Conservation (phyloP, 2,113 vertebrate genomes). For the Sinocyclocheilus maitianheensis region DNA sequence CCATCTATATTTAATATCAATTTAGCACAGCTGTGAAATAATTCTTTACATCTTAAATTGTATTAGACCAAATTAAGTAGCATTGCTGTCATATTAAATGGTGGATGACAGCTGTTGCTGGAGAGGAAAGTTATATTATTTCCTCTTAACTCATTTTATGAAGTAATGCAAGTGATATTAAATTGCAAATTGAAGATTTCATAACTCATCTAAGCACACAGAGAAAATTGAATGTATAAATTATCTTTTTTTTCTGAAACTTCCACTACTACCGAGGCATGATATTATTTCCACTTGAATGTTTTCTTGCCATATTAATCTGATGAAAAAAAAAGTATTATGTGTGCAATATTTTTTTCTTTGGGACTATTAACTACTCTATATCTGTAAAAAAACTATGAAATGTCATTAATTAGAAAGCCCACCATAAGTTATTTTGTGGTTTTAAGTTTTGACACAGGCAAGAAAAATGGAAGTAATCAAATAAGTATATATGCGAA, state of each 20-base stretch:
- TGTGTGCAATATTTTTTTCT: not conserved
- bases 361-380: not conserved
- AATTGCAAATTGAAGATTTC: slow-evolving; percentile 2
- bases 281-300: not conserved
- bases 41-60: not conserved
- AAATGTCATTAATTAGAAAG: not conserved
- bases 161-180: not conserved
- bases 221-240: not conserved
- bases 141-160: not conserved
- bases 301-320: not conserved
- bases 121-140: not conserved
- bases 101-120: not conserved
- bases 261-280: not conserved
- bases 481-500: not conserved
- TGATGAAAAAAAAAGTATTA: not conserved
- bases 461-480: not conserved
- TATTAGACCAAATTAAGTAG: not conserved
- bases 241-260: not conserved
- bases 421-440: not conserved
- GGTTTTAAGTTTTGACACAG: not conserved
- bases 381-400: not conserved
- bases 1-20: not conserved
- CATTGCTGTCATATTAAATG: not conserved
- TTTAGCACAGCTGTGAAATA: not conserved
- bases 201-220: not conserved